Base-by-base conservation (phyloP, 2,888 invertebrate species). In the Mesorhabditis belari region DNA sequence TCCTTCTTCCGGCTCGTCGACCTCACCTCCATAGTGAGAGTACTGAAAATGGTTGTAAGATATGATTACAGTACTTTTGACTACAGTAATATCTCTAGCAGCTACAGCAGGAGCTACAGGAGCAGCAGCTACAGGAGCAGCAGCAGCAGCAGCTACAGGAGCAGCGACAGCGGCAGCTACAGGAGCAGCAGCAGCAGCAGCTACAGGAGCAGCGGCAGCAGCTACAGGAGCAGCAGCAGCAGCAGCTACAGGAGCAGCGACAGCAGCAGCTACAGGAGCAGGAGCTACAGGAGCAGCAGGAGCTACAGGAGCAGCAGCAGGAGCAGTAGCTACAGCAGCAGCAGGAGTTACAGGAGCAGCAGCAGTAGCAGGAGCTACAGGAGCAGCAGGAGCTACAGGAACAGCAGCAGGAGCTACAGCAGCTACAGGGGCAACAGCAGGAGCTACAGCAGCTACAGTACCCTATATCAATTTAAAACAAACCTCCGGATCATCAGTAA, bases 401-500 rank as follows among this genome's bases (percentile, higher is more conserved):
- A 24, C 25, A 21, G 21, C n/a, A 53, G 25, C 19, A 27, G 12
- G 17, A 23, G 26, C 26, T 24, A 54, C 9, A 35, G 1, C 1
- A n/a, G n/a, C 12, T 17, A n/a, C 1, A 9, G n/a, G 44, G n/a
- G 1, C 12, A n/a, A 35, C 12, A 9, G 44, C 12, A n/a, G n/a
- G 44, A 35, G 1, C 12, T 1, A 35, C 1, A 35, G 44, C 24
- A 19, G 44, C 1, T 17, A 27, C 5, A 55, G 28, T 19, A 19
- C 1, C 17, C 21, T 25, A 24, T 24, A 19, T 12, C 56, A 29
- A 50, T 25, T 49, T 27, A 26, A 35, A 28, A 4, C 62, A 24
- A 29, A 75, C 75, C 59, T 72, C 65, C 12, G 77, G 77, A 63
- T 76, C 76, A 61, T 76, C 76, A 5, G 76, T 76, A n/a, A 76